These are phyloP conservation scores for Euura lappo DNA, from an alignment of 1,140 invertebrate species.

Conservation along the genomic window DNA sequence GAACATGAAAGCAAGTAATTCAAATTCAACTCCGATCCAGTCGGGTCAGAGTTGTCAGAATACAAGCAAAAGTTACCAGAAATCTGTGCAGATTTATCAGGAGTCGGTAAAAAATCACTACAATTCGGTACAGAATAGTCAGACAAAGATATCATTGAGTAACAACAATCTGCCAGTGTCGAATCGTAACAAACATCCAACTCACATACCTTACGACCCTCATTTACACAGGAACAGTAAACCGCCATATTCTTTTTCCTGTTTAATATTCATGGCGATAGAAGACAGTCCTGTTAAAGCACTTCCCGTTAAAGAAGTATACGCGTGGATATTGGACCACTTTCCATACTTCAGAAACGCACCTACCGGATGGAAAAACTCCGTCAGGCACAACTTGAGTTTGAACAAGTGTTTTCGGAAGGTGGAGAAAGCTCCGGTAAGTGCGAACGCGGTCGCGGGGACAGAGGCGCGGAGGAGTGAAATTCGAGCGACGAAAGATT, in stretches of 20 bases:
- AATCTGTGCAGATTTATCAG: slow-evolving; percentile 40
- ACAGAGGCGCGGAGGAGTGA: background rate
- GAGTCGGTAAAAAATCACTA: slow-evolving; percentile 43
- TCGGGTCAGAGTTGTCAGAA: slow-evolving; percentile 37
- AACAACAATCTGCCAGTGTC: slow-evolving; percentile 57
- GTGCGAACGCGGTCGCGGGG: slow-evolving; percentile 33
- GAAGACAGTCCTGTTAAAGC: slow-evolving; percentile 89
- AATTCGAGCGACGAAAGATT: slow-evolving; percentile 19
- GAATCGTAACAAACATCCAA: slow-evolving; percentile 70
- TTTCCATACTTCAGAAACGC: slow-evolving; percentile 97
- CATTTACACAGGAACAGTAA: slow-evolving; percentile 85
- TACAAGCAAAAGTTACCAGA: slow-evolving; percentile 37
- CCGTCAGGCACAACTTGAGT: slow-evolving; percentile 93
- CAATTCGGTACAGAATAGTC: slow-evolving; percentile 48
- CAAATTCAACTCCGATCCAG: slow-evolving; percentile 26
- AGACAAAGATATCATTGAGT: slow-evolving; percentile 56
- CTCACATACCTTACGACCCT: slow-evolving; percentile 77
- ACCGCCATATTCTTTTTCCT: slow-evolving; percentile 94
- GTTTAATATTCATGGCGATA: slow-evolving; percentile 97
- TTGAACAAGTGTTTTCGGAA: slow-evolving; percentile 98
- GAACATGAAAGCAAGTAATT: slow-evolving; percentile 37
- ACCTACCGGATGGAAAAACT: slow-evolving; percentile 98
- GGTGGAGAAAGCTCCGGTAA: slow-evolving; percentile 88
- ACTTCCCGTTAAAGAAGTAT: slow-evolving; percentile 95
- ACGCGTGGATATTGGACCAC: slow-evolving; percentile 96